Percentiles rank a stretch among this genome's conserved stretches.
phyloP scores from a whole-genome alignment of 2,113 vertebrate species.

The Mystacornis crossleyi region DNA sequence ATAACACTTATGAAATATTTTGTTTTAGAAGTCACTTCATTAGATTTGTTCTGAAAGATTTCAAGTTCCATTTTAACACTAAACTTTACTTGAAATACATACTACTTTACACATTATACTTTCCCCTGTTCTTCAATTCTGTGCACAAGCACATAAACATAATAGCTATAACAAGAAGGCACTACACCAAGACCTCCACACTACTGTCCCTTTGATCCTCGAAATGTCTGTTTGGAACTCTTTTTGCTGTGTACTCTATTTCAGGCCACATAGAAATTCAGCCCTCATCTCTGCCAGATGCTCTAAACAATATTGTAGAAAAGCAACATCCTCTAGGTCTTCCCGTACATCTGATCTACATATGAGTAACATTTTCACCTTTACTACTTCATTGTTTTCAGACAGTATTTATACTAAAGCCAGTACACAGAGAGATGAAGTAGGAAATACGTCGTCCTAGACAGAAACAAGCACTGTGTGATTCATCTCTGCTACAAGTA shows the following conservation, averaged over 20 bases:
- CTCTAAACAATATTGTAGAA: neutral
- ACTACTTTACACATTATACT: neutral
- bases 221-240: neutral
- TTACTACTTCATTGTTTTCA: neutral
- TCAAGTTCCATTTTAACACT: neutral
- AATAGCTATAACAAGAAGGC: neutral
- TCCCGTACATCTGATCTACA: neutral
- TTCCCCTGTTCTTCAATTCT: neutral
- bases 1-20: neutral
- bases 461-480: neutral
- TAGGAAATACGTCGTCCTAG: neutral
- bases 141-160: neutral
- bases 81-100: neutral
- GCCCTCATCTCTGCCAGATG: neutral
- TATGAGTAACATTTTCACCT: neutral
- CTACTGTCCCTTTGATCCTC: neutral
- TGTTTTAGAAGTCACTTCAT: neutral
- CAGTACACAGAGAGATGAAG: neutral
- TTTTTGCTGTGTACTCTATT: neutral
- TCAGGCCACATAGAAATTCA: neutral
- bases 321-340: neutral
- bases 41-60: neutral
- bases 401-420: neutral
- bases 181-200: neutral
- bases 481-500: neutral